These are phyloP conservation scores for Rhingia campestris DNA, from an alignment of 2,888 invertebrate genomes.

Conservation along the genomic window DNA sequence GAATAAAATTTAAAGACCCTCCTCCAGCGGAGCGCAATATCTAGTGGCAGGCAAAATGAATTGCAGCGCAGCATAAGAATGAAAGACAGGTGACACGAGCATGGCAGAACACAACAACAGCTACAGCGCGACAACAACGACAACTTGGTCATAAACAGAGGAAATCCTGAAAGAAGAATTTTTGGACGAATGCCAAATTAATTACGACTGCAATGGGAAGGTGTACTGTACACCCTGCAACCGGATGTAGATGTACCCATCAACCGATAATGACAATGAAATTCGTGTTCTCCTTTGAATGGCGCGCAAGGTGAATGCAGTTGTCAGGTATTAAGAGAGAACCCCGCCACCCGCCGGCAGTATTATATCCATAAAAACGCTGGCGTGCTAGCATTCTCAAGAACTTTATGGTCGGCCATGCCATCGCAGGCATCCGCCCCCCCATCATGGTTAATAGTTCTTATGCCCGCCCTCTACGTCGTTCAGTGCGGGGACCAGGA, in stretches of 20 bases:
- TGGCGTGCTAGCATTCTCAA: conserved; percentile 43
- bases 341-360: neutral
- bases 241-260: conserved; percentile 54
- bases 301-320: conserved; percentile 44
- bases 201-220: conserved; percentile 59
- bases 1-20: conserved; percentile 1
- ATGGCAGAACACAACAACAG: conserved; percentile 1
- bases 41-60: conserved; percentile 51
- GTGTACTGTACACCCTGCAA: conserved; percentile 23
- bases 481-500: conserved; percentile 18
- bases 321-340: conserved; percentile 1
- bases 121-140: neutral
- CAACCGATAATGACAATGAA: conserved; percentile 71
- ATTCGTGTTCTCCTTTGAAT: conserved; percentile 59
- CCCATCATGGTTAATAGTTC: conserved; percentile 52
- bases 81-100: conserved; percentile 64
- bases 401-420: conserved; percentile 38
- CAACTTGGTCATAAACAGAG: conserved; percentile 53
- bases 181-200: conserved; percentile 68
- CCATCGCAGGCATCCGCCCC: conserved; percentile 18
- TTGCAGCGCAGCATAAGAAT: conserved; percentile 38
- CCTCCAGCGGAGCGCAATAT: neutral
- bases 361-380: conserved; percentile 41
- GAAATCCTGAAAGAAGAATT: conserved; percentile 43
- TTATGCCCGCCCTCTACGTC: neutral